Evolutionary conservation across 2,113 vertebrate genomes (phyloP).

Genomic region (Passer domesticus): DNA sequence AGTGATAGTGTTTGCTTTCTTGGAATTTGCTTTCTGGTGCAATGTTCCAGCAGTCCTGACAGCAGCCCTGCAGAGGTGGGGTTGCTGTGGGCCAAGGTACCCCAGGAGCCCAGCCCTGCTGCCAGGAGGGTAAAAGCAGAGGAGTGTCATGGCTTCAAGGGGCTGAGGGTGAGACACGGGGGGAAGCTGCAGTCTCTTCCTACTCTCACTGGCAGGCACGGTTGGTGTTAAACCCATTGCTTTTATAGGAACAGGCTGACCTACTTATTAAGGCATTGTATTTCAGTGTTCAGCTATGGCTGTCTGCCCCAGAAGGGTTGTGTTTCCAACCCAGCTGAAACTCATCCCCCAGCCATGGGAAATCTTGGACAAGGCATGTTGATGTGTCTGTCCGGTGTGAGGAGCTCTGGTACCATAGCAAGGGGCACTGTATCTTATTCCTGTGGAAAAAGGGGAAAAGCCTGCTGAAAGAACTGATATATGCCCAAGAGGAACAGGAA

Average conservation of each 20-base stretch:
- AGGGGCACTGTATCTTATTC: fast-evolving
- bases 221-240: not conserved
- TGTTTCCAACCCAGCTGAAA: not conserved
- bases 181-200: not conserved
- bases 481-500: not conserved
- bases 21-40: slow-evolving; percentile 41
- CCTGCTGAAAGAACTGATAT: not conserved
- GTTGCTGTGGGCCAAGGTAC: not conserved
- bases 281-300: not conserved
- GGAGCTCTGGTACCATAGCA: not conserved
- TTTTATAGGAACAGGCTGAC: slow-evolving; percentile 49
- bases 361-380: not conserved
- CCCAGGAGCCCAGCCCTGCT: not conserved
- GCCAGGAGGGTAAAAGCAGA: fast-evolving
- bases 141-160: not conserved
- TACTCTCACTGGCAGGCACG: not conserved
- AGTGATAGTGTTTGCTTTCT: slow-evolving; percentile 66
- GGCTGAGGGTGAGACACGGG: not conserved
- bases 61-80: not conserved
- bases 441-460: not conserved
- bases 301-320: not conserved
- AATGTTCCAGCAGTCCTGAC: not conserved
- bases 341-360: not conserved
- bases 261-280: slow-evolving; percentile 52
- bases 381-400: fast-evolving